phyloP scores from a whole-genome alignment of 2,888 invertebrate species.

The Aquatica leii region DNA sequence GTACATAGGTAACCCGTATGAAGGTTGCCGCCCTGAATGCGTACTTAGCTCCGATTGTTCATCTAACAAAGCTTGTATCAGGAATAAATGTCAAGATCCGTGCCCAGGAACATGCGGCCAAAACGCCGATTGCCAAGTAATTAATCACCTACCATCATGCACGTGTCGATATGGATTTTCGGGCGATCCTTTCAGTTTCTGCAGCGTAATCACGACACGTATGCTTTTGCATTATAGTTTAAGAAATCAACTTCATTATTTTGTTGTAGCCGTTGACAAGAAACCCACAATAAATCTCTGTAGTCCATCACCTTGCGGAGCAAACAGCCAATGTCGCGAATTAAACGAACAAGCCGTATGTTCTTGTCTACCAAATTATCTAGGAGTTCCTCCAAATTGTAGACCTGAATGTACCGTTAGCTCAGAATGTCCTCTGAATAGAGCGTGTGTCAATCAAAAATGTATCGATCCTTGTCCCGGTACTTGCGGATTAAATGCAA shows the following conservation, averaged over 20 bases:
- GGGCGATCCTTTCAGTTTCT: slow-evolving; percentile 70
- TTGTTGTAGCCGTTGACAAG: slow-evolving; percentile 30
- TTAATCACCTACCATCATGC: slow-evolving; percentile 72
- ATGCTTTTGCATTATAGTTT: slow-evolving; percentile 16
- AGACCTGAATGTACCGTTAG: slow-evolving; percentile 85
- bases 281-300: slow-evolving; percentile 70
- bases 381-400: slow-evolving; percentile 83
- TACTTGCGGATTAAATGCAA: slow-evolving; percentile 79
- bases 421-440: slow-evolving; percentile 79
- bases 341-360: slow-evolving; percentile 78
- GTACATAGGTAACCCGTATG: slow-evolving; percentile 72
- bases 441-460: slow-evolving; percentile 83
- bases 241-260: no score
- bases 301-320: slow-evolving; percentile 81
- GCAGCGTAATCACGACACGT: slow-evolving; percentile 54
- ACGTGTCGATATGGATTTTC: slow-evolving; percentile 67
- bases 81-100: slow-evolving; percentile 70
- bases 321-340: slow-evolving; percentile 79
- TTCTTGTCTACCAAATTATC: slow-evolving; percentile 75
- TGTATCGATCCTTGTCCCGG: slow-evolving; percentile 85
- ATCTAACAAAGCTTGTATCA: slow-evolving; percentile 72
- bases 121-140: slow-evolving; percentile 71
- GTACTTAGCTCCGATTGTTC: slow-evolving; percentile 72
- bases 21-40: slow-evolving; percentile 72
- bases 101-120: slow-evolving; percentile 71